A percentile compares a stretch with the other conserved stretches of the same genome.
Conservation (phyloP, 92 coral and sea anemone genomes). For the Heliopora coerulea region DNA sequence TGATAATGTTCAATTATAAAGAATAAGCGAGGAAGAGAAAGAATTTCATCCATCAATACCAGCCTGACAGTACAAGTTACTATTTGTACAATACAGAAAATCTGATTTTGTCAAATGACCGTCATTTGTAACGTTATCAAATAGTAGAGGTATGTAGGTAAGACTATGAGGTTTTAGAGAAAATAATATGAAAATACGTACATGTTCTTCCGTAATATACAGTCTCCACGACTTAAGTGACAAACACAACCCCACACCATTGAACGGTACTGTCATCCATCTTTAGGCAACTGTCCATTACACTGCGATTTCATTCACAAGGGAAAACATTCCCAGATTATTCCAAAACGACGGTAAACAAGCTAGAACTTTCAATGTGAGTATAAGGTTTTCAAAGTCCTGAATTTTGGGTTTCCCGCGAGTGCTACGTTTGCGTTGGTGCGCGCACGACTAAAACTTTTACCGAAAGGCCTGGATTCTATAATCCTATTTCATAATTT, state of each 20-base stretch:
- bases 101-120: too few species aligned
- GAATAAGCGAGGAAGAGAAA: too few species aligned
- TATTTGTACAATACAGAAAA: too few species aligned
- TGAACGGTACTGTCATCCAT: not conserved
- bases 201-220: too few species aligned
- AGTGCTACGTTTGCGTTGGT: conserved; percentile 1
- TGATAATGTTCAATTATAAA: too few species aligned
- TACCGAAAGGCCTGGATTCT: conserved; percentile 25
- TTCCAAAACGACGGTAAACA: not conserved
- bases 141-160: too few species aligned
- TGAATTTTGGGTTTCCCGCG: conserved; percentile 40
- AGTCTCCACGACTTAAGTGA: not conserved
- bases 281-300: not conserved
- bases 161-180: too few species aligned
- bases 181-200: too few species aligned
- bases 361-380: not conserved
- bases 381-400: not conserved
- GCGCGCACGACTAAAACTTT: not conserved
- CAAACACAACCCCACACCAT: not conserved
- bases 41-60: too few species aligned
- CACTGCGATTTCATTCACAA: not conserved
- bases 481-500: too few species aligned
- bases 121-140: too few species aligned
- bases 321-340: not conserved
- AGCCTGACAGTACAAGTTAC: too few species aligned